Evolutionary conservation across 1,140 invertebrate species (phyloP), one percentile per base, ranked within the genome.

Genomic region (Holcopasites calliopsidis): DNA sequence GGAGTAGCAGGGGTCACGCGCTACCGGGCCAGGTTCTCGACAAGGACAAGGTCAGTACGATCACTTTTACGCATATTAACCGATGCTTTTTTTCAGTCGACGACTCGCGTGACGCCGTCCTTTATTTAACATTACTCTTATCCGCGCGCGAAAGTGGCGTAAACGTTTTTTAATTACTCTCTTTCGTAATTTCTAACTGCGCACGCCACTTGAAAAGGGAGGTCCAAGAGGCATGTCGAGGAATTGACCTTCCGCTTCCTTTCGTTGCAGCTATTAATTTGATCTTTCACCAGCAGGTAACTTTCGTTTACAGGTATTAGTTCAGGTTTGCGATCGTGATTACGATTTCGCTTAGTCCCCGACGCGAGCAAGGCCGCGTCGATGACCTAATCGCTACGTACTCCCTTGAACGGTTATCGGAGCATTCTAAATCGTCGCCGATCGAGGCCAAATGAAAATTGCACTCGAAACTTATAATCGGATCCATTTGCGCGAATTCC

Each of bases 41-140:
- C 74, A 91, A 89, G 75, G 93, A 94, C 76, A 93, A 93, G 90
- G 93, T 94, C 77, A 88, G 90, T 89, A 83, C 58, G 10, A 49
- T 62, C 26, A n/a, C 13, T 33, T n/a, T n/a, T n/a, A n/a, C n/a
- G n/a, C n/a, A n/a, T 21, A 18, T 64, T 58, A 8, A 23, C 55
- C 33, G 16, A 3, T 18, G 52, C 49, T 1, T 0, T 3, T 7
- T 16, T 28, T 33, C 21, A 40, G 13, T 13, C 21, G n/a, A n/a
- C n/a, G n/a, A n/a, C n/a, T n/a, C n/a, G n/a, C n/a, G n/a, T n/a
- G n/a, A n/a, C n/a, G n/a, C n/a, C n/a, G n/a, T n/a, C n/a, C n/a
- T n/a, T n/a, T n/a, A n/a, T n/a, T n/a, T n/a, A 38, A n/a, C 18
- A 1, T 44, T n/a, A 10, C 60, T 62, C 40, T 62, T 62, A 44